phyloP scores from a whole-genome alignment of 2,113 vertebrate species.

The Oryzias woworae region DNA sequence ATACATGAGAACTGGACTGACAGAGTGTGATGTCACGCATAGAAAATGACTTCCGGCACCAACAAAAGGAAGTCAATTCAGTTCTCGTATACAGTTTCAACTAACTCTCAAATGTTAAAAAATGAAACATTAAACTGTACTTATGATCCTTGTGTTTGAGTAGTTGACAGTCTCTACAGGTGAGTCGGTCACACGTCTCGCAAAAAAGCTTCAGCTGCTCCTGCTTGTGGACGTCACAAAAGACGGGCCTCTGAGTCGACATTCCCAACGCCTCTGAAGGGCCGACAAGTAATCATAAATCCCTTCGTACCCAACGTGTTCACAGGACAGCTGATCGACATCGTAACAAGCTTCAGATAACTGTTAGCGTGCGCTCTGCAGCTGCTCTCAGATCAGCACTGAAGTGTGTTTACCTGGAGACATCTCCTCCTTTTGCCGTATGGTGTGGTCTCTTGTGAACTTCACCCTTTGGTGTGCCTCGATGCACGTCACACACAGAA shows the following conservation, averaged over 20 bases:
- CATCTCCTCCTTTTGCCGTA: constrained; percentile 95
- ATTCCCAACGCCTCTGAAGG: constrained; percentile 85
- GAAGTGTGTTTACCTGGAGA: constrained; percentile 83
- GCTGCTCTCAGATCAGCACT: neutral
- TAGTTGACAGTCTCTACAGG: constrained; percentile 95
- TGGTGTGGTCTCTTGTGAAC: constrained; percentile 96
- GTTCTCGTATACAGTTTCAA: too few species aligned
- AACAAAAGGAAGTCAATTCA: too few species aligned
- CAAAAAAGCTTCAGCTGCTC: constrained; percentile 97
- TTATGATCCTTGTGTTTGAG: constrained; percentile 98
- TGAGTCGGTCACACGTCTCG: constrained; percentile 96
- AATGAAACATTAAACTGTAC: constrained; percentile 58
- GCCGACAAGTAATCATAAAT: constrained; percentile 6
- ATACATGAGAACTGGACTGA: too few species aligned
- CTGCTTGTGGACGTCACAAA: constrained; percentile 96
- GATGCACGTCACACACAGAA: constrained; percentile 94
- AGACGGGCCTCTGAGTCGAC: constrained; percentile 90
- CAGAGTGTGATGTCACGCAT: too few species aligned
- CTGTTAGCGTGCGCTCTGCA: neutral
- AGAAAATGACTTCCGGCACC: too few species aligned
- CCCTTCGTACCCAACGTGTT: neutral
- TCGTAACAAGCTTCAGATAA: neutral
- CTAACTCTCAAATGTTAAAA: too few species aligned
- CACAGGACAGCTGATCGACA: neutral
- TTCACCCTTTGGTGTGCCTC: constrained; percentile 97